A percentile compares a stretch with the other conserved stretches of the same genome.
Evolutionary conservation across 1,140 invertebrate genomes (phyloP).

Genomic region (Drosophila sturtevanti): DNA sequence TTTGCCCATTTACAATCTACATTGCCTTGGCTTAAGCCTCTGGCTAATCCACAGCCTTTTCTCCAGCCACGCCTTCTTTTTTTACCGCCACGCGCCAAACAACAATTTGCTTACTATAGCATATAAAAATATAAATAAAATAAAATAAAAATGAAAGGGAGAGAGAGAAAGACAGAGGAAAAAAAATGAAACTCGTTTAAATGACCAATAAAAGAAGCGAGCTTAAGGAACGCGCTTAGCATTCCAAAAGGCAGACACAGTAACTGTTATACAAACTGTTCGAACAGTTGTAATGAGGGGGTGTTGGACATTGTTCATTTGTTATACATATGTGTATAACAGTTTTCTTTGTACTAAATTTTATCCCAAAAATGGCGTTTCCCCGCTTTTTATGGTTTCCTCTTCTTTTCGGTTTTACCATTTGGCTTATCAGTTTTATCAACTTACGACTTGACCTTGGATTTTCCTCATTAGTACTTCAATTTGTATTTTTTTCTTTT

Average conservation of each 20-base stretch:
- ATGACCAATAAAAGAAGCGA: conserved; percentile 9
- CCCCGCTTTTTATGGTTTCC: neutral
- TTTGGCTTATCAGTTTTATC: conserved; percentile 4
- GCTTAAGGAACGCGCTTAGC: conserved; percentile 4
- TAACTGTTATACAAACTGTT: neutral
- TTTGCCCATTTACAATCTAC: neutral
- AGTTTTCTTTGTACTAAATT: neutral
- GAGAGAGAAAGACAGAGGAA: neutral
- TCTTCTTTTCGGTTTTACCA: neutral
- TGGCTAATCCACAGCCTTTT: neutral
- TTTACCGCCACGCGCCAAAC: neutral
- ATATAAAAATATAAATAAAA: conserved; percentile 11
- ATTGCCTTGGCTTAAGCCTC: neutral
- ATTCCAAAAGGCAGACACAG: neutral
- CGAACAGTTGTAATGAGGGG: conserved; percentile 2
- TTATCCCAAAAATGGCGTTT: neutral
- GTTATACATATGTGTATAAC: no score
- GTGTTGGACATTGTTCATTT: no score
- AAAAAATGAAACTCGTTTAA: neutral
- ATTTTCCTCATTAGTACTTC: conserved; percentile 5
- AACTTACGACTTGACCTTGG: conserved; percentile 3
- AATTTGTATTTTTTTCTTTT: neutral
- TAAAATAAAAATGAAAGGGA: conserved; percentile 10
- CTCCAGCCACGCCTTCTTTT: neutral
- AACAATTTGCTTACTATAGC: conserved; percentile 5